Evolutionary conservation across 2,888 invertebrate species (phyloP), one percentile per base, ranked within the genome.

Genomic region (Drosophila greeni): DNA sequence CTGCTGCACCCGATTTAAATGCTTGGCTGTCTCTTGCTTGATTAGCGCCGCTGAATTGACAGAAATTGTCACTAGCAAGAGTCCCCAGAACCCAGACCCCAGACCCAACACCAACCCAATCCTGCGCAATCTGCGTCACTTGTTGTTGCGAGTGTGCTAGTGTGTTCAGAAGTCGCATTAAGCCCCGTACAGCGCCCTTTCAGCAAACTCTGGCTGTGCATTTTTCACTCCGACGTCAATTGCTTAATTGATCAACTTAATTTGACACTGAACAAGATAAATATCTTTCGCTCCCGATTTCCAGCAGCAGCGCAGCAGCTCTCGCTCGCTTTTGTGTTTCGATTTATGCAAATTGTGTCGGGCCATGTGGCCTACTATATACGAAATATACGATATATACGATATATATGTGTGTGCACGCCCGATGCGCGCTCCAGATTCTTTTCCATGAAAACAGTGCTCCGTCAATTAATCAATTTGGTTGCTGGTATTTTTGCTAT

Each of bases 221-320:
- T 54, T 54, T 61, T 61, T 33, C 40, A 42, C 54, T 40, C 39
- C 34, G 8, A 74, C 69, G 75, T 80, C 84, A 85, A 85, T 79
- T 85, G 85, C 84, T 85, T 84, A 85, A 85, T 85, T 85, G 85
- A 84, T 85, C 85, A 85, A 85, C 84, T 85, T 84, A 85, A 84
- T 85, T 85, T 84, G 85, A 85, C 84, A 85, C 82, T 82, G 64
- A 37, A 55, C 53, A 83, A 83, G 76, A 81, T 81, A 78, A 73
- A 83, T 81, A 81, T 83, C 84, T 78, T 80, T 73, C 73, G 81
- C 54, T 75, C 75, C 66, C 83, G 67, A 77, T 83, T 78, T 80
- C 70, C 74, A 66, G 29, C 29, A 11, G 29, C 29, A 4, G 74
- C 36, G 59, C 57, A 60, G 61, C 66, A 66, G 70, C 71, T 73